Percentiles rank a stretch among this genome's conserved stretches.
Evolutionary conservation across 2,888 invertebrate genomes (phyloP).

Genomic region (Amblyjoppa proteus): DNA sequence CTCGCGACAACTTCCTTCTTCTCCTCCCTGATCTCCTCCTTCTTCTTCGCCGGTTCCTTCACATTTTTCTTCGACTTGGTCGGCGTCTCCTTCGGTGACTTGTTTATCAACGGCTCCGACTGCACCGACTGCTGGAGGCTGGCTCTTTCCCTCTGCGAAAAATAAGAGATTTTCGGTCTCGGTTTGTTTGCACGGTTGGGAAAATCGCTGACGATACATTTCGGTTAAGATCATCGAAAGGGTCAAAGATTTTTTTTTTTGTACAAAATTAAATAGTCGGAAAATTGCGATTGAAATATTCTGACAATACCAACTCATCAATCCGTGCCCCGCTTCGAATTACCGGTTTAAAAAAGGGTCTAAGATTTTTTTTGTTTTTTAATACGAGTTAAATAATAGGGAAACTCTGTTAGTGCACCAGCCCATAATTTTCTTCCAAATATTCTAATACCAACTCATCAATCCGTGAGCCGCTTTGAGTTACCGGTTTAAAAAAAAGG

Average conservation of each 20-base stretch:
- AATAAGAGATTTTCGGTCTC: conserved; percentile 32
- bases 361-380: neutral
- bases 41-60: conserved; percentile 78
- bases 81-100: conserved; percentile 82
- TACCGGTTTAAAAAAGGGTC: too few species aligned
- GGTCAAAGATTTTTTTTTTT: neutral
- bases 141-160: conserved; percentile 79
- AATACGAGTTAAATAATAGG: neutral
- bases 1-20: conserved; percentile 73
- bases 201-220: neutral
- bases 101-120: conserved; percentile 77
- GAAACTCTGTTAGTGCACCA: neutral
- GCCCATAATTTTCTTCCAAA: conserved; percentile 5
- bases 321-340: too few species aligned
- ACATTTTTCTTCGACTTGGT: conserved; percentile 80
- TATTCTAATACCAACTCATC: neutral
- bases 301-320: neutral
- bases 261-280: neutral
- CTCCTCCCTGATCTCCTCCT: conserved; percentile 78
- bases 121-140: conserved; percentile 77
- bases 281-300: neutral
- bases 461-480: neutral
- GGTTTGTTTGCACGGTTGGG: neutral
- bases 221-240: neutral
- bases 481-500: too few species aligned